Evolutionary conservation across 92 coral and sea anemone genomes (phyloP).

Genomic region (Epizoanthus stellaris): DNA sequence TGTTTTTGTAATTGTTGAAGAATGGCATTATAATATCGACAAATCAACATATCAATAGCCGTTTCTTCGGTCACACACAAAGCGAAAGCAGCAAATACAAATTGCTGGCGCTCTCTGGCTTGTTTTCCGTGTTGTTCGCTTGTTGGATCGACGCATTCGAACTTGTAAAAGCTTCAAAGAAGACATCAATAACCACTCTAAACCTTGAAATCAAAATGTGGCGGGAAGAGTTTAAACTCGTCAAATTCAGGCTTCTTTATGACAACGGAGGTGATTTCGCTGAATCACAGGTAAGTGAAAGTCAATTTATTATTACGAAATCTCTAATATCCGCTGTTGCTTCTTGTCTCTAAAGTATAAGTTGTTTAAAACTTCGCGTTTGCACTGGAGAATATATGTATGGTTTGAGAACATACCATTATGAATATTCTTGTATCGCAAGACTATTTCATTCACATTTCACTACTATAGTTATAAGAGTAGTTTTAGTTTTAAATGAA

Average conservation of each 20-base stretch:
- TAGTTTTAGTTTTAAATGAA: too few relatives aligned
- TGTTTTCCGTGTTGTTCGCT: neutral
- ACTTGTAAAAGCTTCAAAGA: neutral
- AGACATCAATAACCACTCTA: neutral
- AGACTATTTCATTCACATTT: too few relatives aligned
- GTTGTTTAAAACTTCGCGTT: too few relatives aligned
- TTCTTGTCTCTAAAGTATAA: too few relatives aligned
- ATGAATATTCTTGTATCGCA: too few relatives aligned
- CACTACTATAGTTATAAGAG: too few relatives aligned
- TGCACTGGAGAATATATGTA: too few relatives aligned
- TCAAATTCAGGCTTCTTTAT: slow-evolving; percentile 68
- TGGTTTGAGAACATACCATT: too few relatives aligned
- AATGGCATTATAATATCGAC: too few relatives aligned
- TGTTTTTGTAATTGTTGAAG: too few relatives aligned
- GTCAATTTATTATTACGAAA: too few relatives aligned
- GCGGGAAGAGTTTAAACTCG: slow-evolving; percentile 66
- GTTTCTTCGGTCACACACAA: slow-evolving; percentile 15
- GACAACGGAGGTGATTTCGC: slow-evolving; percentile 79
- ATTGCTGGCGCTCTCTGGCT: neutral
- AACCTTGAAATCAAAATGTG: slow-evolving; percentile 9
- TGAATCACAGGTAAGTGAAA: slow-evolving; percentile 82
- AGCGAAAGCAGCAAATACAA: neutral
- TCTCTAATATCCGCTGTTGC: too few relatives aligned
- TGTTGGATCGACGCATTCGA: neutral
- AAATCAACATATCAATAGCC: slow-evolving; percentile 23